Evolutionary conservation across 2,888 invertebrate species (phyloP), one percentile per base, ranked within the genome.

Genomic region (Frankliniella intonsa): DNA sequence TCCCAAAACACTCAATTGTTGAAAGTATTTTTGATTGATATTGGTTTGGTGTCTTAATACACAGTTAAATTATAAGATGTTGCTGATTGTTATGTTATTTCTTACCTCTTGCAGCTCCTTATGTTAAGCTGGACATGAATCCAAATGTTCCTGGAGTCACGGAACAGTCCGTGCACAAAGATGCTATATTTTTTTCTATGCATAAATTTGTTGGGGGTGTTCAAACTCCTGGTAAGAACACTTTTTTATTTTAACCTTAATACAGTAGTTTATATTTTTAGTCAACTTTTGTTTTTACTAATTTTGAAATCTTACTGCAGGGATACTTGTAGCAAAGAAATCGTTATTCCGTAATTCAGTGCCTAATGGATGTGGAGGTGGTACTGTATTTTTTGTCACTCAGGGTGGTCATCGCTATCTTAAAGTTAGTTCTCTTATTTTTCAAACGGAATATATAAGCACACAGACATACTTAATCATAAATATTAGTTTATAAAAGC

Each of bases 181-280:
- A 97, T 88, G 96, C 96, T 0, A 89, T 97, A 82, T 96, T 95
- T 88, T 94, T 97, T 87, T 94, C 96, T 82, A 93, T 95, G 81
- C 96, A 96, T 89, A 97, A 97, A 88, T 96, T 97, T 87, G 91
- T 96, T 65, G 97, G 97, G 0, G 97, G 97, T 0, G 94, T 95
- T 0, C 95, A 95, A 86, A 95, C 96, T 0, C 96, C 97, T 17
- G 92, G 92, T 87, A 83, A 50, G 82, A 38, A 5, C 38, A 38
- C 5, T 38, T 38, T 38, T 38, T 38, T 69, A 14, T 62, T 50
- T 50, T 62, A 49, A 27, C 12, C 19, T 82, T 17, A 62, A n/a
- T 62, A 10, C 62, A 7, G 19, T 14, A 62, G 7, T 17, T 17
- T 62, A n/a, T n/a, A n/a, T 69, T 69, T n/a, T 22, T 22, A 11